Evolutionary conservation across 1,140 invertebrate genomes (phyloP).

Genomic region (Sycophila sp.): DNA sequence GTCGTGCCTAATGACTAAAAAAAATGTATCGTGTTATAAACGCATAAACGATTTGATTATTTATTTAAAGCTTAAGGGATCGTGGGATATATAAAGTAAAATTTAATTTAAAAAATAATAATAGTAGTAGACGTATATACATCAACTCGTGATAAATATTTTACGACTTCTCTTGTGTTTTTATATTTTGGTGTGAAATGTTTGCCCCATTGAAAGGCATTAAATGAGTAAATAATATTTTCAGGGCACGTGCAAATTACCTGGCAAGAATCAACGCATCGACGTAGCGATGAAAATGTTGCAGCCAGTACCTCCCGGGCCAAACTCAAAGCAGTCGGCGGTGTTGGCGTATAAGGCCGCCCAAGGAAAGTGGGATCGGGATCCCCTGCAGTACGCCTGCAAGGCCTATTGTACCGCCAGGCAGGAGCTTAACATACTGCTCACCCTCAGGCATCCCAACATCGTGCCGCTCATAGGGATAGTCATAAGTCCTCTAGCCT

Average conservation of each 20-base stretch:
- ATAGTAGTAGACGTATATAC: too few relatives aligned
- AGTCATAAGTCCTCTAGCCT: conserved; percentile 86
- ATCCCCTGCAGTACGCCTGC: conserved; percentile 90
- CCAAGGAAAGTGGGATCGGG: conserved; percentile 89
- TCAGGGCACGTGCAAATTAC: conserved; percentile 74
- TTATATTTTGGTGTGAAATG: too few relatives aligned
- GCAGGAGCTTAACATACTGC: conserved; percentile 91
- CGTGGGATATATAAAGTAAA: too few relatives aligned
- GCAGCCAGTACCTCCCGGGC: conserved; percentile 90
- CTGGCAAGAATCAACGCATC: conserved; percentile 68
- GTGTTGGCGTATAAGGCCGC: conserved; percentile 85
- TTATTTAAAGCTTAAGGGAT: too few relatives aligned
- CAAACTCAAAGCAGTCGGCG: conserved; percentile 77
- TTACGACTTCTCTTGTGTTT: too few relatives aligned
- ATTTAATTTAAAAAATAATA: too few relatives aligned
- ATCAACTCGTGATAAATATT: too few relatives aligned
- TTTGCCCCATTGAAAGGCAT: too few relatives aligned
- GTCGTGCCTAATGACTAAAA: too few relatives aligned
- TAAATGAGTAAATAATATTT: neutral
- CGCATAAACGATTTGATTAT: too few relatives aligned
- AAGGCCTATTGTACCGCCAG: conserved; percentile 95
- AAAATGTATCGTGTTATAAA: too few relatives aligned
- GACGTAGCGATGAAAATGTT: conserved; percentile 96
- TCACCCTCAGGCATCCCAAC: conserved; percentile 86
- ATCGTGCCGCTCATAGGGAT: conserved; percentile 93